These are phyloP conservation scores for Chymomyza fuscimana DNA, from an alignment of 2,888 invertebrate genomes.

Conservation along the genomic window DNA sequence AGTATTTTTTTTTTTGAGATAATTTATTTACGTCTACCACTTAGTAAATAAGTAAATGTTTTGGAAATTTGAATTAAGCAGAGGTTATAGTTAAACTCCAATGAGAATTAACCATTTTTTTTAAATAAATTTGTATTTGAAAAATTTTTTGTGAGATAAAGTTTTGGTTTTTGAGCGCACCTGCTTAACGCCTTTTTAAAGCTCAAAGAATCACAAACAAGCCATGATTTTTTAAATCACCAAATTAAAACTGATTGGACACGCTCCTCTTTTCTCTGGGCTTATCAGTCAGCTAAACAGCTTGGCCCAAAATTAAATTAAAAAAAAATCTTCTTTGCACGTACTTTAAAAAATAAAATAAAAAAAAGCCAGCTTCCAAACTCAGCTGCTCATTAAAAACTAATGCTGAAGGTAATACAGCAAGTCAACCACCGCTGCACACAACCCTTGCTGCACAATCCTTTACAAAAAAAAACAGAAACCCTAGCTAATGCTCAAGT, in stretches of 20 bases:
- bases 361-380: constrained; percentile 7
- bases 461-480: constrained; percentile 42
- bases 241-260: constrained; percentile 59
- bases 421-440: neutral
- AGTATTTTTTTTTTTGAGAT: too few species aligned
- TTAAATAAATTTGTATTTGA: too few species aligned
- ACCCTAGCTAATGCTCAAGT: constrained; percentile 18
- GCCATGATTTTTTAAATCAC: neutral
- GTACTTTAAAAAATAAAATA: constrained; percentile 38
- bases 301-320: constrained; percentile 49
- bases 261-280: constrained; percentile 36
- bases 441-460: constrained; percentile 50
- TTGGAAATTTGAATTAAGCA: too few species aligned
- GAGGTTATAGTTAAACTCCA: too few species aligned
- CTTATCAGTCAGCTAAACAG: constrained; percentile 41
- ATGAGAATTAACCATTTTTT: too few species aligned
- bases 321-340: constrained; percentile 55
- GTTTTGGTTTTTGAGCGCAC: too few species aligned
- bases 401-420: constrained; percentile 28
- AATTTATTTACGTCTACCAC: too few species aligned
- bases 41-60: too few species aligned
- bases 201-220: neutral
- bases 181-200: too few species aligned
- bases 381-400: constrained; percentile 44
- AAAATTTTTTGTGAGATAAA: too few species aligned